These are phyloP conservation scores for Xyliphius kryptos DNA, from an alignment of 2,113 vertebrate genomes.

Conservation along the genomic window DNA sequence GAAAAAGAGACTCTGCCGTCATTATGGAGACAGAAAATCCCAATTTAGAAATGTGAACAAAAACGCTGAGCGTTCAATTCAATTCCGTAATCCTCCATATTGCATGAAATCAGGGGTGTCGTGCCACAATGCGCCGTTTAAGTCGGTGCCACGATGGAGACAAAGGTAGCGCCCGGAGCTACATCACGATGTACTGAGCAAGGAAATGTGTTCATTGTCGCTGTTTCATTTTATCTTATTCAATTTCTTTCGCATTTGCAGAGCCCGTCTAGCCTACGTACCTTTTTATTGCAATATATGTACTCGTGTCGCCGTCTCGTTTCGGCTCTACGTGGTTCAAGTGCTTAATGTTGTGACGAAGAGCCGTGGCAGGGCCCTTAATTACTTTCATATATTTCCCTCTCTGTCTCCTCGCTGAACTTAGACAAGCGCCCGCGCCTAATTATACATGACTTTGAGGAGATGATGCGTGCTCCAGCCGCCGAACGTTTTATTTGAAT, in stretches of 20 bases:
- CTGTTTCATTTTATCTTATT: conserved; percentile 56
- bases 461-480: conserved; percentile 50
- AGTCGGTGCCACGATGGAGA: conserved; percentile 62
- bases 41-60: conserved; percentile 73
- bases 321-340: conserved; percentile 26
- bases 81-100: conserved; percentile 66
- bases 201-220: conserved; percentile 47
- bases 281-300: conserved; percentile 42
- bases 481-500: conserved; percentile 57
- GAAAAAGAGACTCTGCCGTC: conserved; percentile 62
- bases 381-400: conserved; percentile 46
- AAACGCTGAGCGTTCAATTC: conserved; percentile 62
- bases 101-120: conserved; percentile 70
- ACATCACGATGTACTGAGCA: conserved; percentile 52
- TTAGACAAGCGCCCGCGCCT: conserved; percentile 45
- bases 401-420: conserved; percentile 30
- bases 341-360: conserved; percentile 37
- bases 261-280: conserved; percentile 44
- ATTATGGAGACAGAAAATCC: conserved; percentile 72
- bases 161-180: conserved; percentile 67
- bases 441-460: conserved; percentile 56
- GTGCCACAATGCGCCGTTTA: conserved; percentile 63
- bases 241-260: conserved; percentile 52
- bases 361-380: conserved; percentile 29
- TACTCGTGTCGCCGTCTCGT: conserved; percentile 30